These are phyloP conservation scores for Platerodrilus igneus DNA, from an alignment of 2,888 invertebrate species.

Conservation along the genomic window DNA sequence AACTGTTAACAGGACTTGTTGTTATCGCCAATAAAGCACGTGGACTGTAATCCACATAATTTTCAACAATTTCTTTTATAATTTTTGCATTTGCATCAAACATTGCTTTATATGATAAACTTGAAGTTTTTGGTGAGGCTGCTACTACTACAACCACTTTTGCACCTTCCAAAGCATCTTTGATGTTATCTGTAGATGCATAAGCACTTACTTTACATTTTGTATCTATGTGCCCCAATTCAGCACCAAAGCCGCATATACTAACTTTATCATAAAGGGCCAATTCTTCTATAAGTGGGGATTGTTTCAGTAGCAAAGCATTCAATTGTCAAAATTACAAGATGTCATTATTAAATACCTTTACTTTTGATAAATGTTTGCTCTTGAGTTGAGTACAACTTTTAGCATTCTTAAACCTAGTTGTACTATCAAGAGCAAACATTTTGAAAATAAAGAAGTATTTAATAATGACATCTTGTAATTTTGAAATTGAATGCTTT, in stretches of 20 bases:
- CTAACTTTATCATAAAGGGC: constrained; percentile 54
- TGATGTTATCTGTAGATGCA: constrained; percentile 35
- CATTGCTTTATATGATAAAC: constrained; percentile 31
- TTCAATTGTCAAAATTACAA: no score
- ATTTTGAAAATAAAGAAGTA: no score
- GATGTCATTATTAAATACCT: no score
- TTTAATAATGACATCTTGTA: no score
- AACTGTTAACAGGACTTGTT: constrained; percentile 60
- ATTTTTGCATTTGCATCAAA: constrained; percentile 39
- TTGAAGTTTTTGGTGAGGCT: constrained; percentile 29
- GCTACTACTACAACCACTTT: constrained; percentile 41
- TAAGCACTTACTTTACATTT: constrained; percentile 45
- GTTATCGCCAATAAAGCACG: constrained; percentile 48
- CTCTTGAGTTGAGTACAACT: no score
- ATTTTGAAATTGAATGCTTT: no score
- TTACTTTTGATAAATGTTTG: no score
- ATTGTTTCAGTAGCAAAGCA: constrained; percentile 56
- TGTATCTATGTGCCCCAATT: constrained; percentile 50
- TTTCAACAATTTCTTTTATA: constrained; percentile 35
- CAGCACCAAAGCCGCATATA: constrained; percentile 42
- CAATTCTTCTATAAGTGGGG: constrained; percentile 55
- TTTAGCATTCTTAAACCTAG: no score
- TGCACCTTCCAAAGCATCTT: constrained; percentile 37
- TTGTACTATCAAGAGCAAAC: no score
- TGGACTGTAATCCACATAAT: constrained; percentile 35